Evolutionary conservation across 2,888 invertebrate species (phyloP).

Genomic region (Eupithecia inturbata): DNA sequence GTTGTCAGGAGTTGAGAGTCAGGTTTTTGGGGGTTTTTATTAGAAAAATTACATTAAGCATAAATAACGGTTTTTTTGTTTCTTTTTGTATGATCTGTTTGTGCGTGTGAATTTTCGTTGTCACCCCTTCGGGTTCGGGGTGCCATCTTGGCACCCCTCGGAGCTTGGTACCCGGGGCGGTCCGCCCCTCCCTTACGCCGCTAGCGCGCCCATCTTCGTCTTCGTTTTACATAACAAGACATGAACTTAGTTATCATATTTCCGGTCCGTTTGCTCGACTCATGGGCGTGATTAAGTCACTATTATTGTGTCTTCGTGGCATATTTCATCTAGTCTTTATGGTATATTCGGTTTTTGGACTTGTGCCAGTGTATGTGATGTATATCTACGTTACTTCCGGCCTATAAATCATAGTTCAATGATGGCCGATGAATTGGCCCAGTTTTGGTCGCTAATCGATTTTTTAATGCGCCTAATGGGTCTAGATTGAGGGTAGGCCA

Average conservation of each 20-base stretch:
- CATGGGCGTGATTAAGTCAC: constrained; percentile 59
- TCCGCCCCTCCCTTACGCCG: no score
- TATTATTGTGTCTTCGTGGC: constrained; percentile 60
- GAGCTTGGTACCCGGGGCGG: no score
- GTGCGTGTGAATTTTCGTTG: no score
- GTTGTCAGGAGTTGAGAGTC: no score
- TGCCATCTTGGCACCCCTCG: no score
- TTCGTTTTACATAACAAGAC: constrained; percentile 33
- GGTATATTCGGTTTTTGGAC: constrained; percentile 31
- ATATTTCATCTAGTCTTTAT: constrained; percentile 44
- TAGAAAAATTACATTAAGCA: no score
- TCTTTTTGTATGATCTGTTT: no score
- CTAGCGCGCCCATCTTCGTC: constrained; percentile 5
- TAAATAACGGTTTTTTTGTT: no score
- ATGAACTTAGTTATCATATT: constrained; percentile 48
- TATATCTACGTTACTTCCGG: constrained; percentile 51
- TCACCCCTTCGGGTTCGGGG: no score
- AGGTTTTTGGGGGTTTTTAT: no score
- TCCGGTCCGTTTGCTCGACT: constrained; percentile 56
- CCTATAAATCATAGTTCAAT: constrained; percentile 70
- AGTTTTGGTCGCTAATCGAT: constrained; percentile 41
- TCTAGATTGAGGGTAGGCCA: constrained; percentile 11
- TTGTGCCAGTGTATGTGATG: constrained; percentile 31
- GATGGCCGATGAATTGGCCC: constrained; percentile 55
- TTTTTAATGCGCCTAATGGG: constrained; percentile 11